Evolutionary conservation across 2,113 vertebrate species (phyloP), one percentile per base, ranked within the genome.

Genomic region (Spea multiplicata): DNA sequence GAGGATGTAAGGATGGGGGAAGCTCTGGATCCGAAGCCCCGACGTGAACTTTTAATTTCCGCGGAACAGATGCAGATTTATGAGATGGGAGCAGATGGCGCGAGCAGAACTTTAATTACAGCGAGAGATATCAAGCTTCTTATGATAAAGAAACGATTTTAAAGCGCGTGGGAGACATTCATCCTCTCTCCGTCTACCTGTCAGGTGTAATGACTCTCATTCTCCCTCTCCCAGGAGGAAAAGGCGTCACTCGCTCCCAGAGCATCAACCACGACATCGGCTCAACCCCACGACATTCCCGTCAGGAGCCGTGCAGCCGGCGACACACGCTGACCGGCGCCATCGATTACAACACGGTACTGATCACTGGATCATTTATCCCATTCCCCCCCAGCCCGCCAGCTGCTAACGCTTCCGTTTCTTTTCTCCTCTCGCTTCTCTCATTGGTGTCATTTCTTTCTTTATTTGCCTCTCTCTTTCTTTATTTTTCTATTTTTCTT

Each of bases 341-440:
- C 48, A n/a, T 82, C 30, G 78, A 84, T 57, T 82, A 83, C 8
- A 73, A 80, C 44, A 82, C 72, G 78, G 85, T 84, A 71, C 48
- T 65, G 16, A 44, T 1, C 10, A 16, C 75, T 13, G 8, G 30
- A 59, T n/a, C 57, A 1, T n/a, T n/a, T 61, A 6, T 17, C 46
- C 30, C n/a, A 45, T 47, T 65, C 5, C 2, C 50, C 8, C 10
- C 52, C 12, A 8, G 2, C 52, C 46, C 44, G 53, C 50, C 12
- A 50, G 10, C 3, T 5, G 2, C 16, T n/a, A 4, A 5, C 9
- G 7, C 5, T 12, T 45, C 47, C 9, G 2, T 8, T n/a, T 14
- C 7, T 8, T 46, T 30, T 10, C 44, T n/a, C 61, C 48, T 14
- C n/a, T 30, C 0, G 9, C 8, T 8, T 53, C 50, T 8, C 50